Evolutionary conservation across 2,888 invertebrate species (phyloP).

Genomic region (Plemyria rubiginata): DNA sequence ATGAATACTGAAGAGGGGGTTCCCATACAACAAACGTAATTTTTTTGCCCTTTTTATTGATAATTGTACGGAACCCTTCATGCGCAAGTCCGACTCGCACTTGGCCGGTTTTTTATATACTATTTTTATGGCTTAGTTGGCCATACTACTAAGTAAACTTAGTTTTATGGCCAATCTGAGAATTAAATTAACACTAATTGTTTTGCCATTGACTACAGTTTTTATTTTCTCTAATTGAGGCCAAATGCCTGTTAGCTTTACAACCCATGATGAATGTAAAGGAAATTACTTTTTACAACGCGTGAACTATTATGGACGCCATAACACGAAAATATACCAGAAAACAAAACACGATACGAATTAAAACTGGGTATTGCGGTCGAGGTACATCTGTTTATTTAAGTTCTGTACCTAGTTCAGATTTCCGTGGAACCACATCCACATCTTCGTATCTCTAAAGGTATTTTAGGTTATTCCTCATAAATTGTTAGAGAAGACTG

Average conservation of each 20-base stretch:
- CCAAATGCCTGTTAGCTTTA: slow-evolving; percentile 70
- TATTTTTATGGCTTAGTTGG: slow-evolving; percentile 9
- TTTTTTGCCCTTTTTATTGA: too few relatives aligned
- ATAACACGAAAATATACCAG: slow-evolving; percentile 45
- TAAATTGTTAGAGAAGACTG: too few relatives aligned
- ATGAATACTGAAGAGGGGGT: too few relatives aligned
- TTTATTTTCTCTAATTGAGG: slow-evolving; percentile 76
- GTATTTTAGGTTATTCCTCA: slow-evolving; percentile 20
- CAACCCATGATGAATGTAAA: slow-evolving; percentile 56
- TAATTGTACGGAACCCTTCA: too few relatives aligned
- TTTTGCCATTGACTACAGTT: slow-evolving; percentile 74
- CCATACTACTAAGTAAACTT: slow-evolving; percentile 27
- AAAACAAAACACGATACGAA: slow-evolving; percentile 41
- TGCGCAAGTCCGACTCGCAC: too few relatives aligned
- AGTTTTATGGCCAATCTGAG: slow-evolving; percentile 52
- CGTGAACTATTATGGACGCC: slow-evolving; percentile 49
- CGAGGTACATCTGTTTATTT: slow-evolving; percentile 34
- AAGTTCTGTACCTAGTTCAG: slow-evolving; percentile 27
- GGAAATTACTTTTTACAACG: slow-evolving; percentile 59
- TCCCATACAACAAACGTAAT: too few relatives aligned
- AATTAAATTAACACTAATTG: slow-evolving; percentile 70
- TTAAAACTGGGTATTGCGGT: slow-evolving; percentile 41
- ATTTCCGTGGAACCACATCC: slow-evolving; percentile 9
- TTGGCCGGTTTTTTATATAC: too few relatives aligned
- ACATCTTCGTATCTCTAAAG: slow-evolving; percentile 1